Conservation (phyloP, 2,888 invertebrate species). For the Trichogramma dendrolimi region DNA sequence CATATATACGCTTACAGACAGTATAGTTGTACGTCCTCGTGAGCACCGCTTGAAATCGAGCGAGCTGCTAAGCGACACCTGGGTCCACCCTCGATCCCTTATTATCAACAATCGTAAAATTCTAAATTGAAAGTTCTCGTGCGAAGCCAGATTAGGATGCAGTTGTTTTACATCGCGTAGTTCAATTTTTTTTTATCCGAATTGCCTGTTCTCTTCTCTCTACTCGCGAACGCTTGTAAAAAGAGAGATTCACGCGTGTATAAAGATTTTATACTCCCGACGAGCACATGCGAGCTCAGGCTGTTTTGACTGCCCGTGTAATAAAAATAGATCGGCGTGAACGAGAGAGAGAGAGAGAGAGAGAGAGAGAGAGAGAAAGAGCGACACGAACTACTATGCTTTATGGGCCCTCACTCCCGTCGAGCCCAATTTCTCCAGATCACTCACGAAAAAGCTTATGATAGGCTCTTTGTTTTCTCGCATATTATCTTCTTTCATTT, state of each 20-base stretch:
- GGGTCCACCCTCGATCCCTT: conserved; percentile 44
- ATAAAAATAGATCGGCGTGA: conserved; percentile 30
- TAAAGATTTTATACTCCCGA: conserved; percentile 33
- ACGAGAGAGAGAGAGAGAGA: conserved; percentile 1
- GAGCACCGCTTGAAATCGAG: conserved; percentile 38
- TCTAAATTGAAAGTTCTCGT: conserved; percentile 49
- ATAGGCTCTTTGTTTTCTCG: conserved; percentile 16
- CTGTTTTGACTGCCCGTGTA: conserved; percentile 19
- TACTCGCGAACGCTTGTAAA: conserved; percentile 1
- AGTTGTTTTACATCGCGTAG: background rate
- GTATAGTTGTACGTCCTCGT: conserved; percentile 21
- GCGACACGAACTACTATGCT: conserved; percentile 5
- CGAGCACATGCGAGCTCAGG: conserved; percentile 16
- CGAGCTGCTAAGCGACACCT: conserved; percentile 44
- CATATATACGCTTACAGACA: background rate
- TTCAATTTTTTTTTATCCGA: conserved; percentile 13
- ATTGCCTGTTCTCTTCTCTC: background rate
- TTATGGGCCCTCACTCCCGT: conserved; percentile 11
- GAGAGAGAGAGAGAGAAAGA: conserved; percentile 9
- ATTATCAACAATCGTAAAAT: conserved; percentile 54
- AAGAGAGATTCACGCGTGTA: conserved; percentile 22
- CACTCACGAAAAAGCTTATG: conserved; percentile 17
- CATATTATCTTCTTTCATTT: background rate
- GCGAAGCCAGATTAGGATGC: conserved; percentile 4
- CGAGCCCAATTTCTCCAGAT: conserved; percentile 26